phyloP scores from a whole-genome alignment of 2,888 invertebrate genomes.

The Caenorhabditis panamensis region DNA sequence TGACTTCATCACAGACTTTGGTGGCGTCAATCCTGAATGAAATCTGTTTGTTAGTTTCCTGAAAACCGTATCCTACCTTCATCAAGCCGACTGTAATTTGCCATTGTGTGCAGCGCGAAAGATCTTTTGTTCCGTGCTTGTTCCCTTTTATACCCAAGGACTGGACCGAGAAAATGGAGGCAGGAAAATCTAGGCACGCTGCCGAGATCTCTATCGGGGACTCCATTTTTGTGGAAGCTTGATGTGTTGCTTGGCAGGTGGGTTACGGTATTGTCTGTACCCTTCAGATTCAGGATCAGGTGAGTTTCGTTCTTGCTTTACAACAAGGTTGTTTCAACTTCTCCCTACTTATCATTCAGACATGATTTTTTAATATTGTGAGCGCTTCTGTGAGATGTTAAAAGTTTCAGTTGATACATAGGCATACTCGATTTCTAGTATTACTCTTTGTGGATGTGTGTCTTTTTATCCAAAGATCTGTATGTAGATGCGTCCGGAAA shows the following conservation, averaged over 20 bases:
- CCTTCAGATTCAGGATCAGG: no score
- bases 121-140: constrained; percentile 8
- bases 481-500: no score
- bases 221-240: constrained; percentile 19
- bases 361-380: no score
- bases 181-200: background rate
- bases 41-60: background rate
- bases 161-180: background rate
- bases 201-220: constrained; percentile 17
- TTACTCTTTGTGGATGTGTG: no score
- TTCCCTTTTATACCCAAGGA: constrained; percentile 31
- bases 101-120: constrained; percentile 17
- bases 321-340: no score
- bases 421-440: no score
- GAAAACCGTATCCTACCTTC: constrained; percentile 22
- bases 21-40: constrained; percentile 2
- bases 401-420: no score
- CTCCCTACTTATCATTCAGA: no score
- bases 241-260: constrained; percentile 16
- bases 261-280: background rate
- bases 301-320: no score
- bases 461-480: no score
- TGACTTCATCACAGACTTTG: background rate
- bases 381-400: no score
- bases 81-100: constrained; percentile 24